Base-by-base conservation (phyloP, 2,797 vertebrate species). In the Poeciliopsis infans region DNA sequence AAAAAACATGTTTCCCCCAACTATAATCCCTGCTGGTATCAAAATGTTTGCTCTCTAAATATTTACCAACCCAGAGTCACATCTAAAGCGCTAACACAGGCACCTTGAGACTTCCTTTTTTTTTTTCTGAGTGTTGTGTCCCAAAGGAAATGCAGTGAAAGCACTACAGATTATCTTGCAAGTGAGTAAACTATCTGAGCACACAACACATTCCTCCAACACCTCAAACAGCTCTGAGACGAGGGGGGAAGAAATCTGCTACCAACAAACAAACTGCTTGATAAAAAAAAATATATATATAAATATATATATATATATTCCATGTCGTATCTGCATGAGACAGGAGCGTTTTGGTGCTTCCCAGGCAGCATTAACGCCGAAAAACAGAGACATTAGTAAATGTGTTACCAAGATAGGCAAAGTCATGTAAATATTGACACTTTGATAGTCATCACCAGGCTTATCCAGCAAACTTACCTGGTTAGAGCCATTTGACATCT, bases 11-110 rank as follows among this genome's bases (percentile, higher is more conserved):
- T 93, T 93, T 92, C 85, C 85, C 86, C 91, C 84, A 80, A 87
- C 93, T 88, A 86, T 94, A 93, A 94, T 92, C 89, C 88, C 93
- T 93, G 88, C 92, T 95, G 93, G 89, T 93, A 93, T 93, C 91
- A 92, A 94, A 94, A 94, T 94, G 93, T 94, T 95, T 95, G 91
- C 92, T 93, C 92, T 95, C 91, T 91, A 94, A 95, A 95, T 95
- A 95, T 95, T 94, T 94, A 94, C 93, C 90, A 89, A 93, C 86
- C 87, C 87, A 83, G 92, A 94, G 90, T 93, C 90, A 88, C 90
- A 94, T 94, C 90, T 93, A 83, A 93, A 92, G 87, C 89, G 20
- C 75, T 39, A 90, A 92, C 90, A 89, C 92, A 90, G 90, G 92
- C 91, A 93, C 93, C 92, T 94, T 87, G 91, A 94, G 92, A 93